These are phyloP conservation scores for Dynastes maya DNA, from an alignment of 2,888 invertebrate species.

Conservation along the genomic window DNA sequence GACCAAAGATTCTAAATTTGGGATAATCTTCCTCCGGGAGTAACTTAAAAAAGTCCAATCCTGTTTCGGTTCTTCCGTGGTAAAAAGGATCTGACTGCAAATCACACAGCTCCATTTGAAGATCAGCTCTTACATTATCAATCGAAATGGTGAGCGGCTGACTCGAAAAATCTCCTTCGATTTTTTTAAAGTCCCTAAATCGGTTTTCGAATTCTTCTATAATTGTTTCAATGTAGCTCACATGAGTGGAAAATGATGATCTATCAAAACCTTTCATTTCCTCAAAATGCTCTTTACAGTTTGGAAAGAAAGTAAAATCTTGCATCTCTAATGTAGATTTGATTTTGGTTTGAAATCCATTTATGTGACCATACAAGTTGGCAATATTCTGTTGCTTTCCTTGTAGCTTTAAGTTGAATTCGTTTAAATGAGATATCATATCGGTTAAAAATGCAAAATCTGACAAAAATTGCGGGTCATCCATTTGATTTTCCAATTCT, in stretches of 20 bases:
- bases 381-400: constrained; percentile 50
- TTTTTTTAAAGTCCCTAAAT: constrained; percentile 30
- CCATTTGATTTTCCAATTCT: constrained; percentile 53
- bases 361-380: constrained; percentile 39
- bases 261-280: constrained; percentile 48
- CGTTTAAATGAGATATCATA: constrained; percentile 52
- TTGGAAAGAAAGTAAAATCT: constrained; percentile 50
- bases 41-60: constrained; percentile 54
- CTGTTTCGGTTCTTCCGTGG: constrained; percentile 53
- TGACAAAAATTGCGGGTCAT: constrained; percentile 52
- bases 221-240: not conserved
- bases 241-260: constrained; percentile 22
- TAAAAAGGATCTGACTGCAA: constrained; percentile 34
- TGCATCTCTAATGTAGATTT: constrained; percentile 39
- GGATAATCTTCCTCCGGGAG: constrained; percentile 54
- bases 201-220: too few relatives aligned
- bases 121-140: constrained; percentile 5
- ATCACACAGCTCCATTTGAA: constrained; percentile 40
- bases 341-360: not conserved
- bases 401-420: constrained; percentile 52
- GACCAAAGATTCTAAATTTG: constrained; percentile 54
- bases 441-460: constrained; percentile 48
- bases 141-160: not conserved
- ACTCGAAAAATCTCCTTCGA: not conserved
- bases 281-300: constrained; percentile 38